Evolutionary conservation across 2,888 invertebrate species (phyloP), one percentile per base, ranked within the genome.

Genomic region (Bombyx huttoni): DNA sequence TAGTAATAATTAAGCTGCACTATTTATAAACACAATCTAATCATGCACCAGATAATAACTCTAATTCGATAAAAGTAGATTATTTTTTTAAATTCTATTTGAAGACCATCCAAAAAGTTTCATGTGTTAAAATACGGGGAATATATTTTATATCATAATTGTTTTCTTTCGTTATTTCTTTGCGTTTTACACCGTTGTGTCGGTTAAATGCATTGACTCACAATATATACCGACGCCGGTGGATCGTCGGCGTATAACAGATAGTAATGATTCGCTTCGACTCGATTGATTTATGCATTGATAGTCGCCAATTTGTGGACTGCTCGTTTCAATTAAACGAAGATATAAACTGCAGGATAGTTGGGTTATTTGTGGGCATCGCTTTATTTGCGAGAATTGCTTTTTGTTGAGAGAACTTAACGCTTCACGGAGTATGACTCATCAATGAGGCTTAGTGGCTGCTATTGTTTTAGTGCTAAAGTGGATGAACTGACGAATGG

Each of bases 301-400:
- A 58, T 67, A 68, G 68, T 69, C 64, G 60, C 64, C 72, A 78
- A 77, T 79, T 77, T 75, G 75, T 65, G 47, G 70, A 76, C 70
- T 73, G 64, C 72, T 78, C 73, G 69, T 67, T 65, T 68, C 69
- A 74, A 75, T 77, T 75, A 76, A 70, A 59, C 59, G 54, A 64
- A 73, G 68, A 75, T 77, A 74, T 76, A 71, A 73, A 68, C 66
- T 68, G 58, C 70, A 55, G 63, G 64, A 65, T 65, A 57, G n/a
- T 56, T 53, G 56, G 49, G 56, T 67, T 60, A 73, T 68, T 73
- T 67, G 63, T 68, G 57, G 54, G 56, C 56, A 59, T 61, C 61
- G 52, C 61, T 70, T 69, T 61, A 64, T 68, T 64, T 58, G 53
- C 24, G 24, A 5, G 24, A 24, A 24, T 24, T 24, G 24, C 24